Percentiles rank a stretch among this genome's conserved stretches.
phyloP scores from a whole-genome alignment of 35 echinoderm and acorn worm species.

The Heliocidaris tuberculata region DNA sequence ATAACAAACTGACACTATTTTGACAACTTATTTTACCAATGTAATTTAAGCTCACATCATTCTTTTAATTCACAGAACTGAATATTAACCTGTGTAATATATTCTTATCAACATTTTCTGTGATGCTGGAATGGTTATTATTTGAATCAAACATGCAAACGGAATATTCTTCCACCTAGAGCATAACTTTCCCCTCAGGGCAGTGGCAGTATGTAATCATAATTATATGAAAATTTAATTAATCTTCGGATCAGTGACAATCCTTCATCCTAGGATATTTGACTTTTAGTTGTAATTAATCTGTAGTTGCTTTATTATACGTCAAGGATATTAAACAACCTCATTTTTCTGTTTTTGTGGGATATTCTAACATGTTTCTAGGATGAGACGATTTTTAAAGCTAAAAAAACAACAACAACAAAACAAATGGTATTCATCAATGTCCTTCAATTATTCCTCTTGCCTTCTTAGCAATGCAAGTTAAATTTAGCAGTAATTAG shows the following conservation, averaged over 20 bases:
- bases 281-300: background rate
- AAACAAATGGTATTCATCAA: slow-evolving; percentile 5
- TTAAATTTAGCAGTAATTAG: too few species aligned
- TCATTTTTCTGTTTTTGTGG: background rate
- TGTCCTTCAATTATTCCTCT: background rate
- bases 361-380: background rate
- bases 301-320: background rate
- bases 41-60: background rate
- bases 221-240: background rate
- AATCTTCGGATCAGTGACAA: background rate
- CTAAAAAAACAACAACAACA: too few species aligned
- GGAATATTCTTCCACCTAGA: background rate
- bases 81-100: background rate
- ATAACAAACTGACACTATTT: background rate
- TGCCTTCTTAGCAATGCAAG: too few species aligned
- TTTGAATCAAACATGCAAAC: background rate
- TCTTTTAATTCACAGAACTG: background rate
- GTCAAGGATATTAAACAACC: background rate
- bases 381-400: background rate
- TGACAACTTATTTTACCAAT: background rate
- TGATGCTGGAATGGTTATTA: background rate
- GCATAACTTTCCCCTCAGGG: too few species aligned
- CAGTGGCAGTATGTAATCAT: background rate
- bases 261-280: background rate
- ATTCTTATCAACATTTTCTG: background rate